Evolutionary conservation across 2,888 invertebrate species (phyloP), one percentile per base, ranked within the genome.

Genomic region (Dexiosoma caninum): DNA sequence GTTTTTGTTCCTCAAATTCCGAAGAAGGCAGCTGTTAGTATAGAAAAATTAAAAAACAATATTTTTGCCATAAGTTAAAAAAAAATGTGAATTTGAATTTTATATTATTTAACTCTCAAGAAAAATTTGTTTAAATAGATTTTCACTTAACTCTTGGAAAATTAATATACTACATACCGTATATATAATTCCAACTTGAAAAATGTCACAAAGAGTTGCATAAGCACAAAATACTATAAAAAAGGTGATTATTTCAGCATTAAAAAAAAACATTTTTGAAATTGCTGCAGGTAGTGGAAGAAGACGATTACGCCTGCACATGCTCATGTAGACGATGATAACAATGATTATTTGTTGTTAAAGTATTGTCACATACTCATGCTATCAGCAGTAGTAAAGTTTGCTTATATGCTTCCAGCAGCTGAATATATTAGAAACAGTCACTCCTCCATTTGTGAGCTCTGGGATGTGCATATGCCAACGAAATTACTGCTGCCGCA

Each of bases 261-360:
- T 12, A 46, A 49, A 27, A 46, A 2, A 53, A 30, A 30, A 62
- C 40, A 60, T 60, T 21, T 51, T 51, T 51, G 19, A 71, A 77
- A 57, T 32, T 42, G 53, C 72, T 55, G 42, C 70, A 59, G 70
- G 69, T 60, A 49, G 71, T 55, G 76, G 71, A 72, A 32, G 16
- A 55, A 32, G n/a, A n/a, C n/a, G 16, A 70, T 44, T 32, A 75
- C 64, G 62, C 37, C 62, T 46, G 49, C 51, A 35, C 57, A 44
- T 21, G 40, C 14, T 42, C 55, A 37, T 81, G 83, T 76, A 69
- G 49, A 19, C 9, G 81, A 44, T 74, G 81, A 83, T 76, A 86
- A 85, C 46, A 83, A 85, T 67, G 82, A 72, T 49, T 60, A 66
- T 66, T 42, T 75, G 51, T 49, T 51, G 23, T 49, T 67, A 75